A percentile compares a stretch with the other conserved stretches of the same genome.
Evolutionary conservation across 2,113 vertebrate species (phyloP).

Genomic region (Rhinoptilus africanus): DNA sequence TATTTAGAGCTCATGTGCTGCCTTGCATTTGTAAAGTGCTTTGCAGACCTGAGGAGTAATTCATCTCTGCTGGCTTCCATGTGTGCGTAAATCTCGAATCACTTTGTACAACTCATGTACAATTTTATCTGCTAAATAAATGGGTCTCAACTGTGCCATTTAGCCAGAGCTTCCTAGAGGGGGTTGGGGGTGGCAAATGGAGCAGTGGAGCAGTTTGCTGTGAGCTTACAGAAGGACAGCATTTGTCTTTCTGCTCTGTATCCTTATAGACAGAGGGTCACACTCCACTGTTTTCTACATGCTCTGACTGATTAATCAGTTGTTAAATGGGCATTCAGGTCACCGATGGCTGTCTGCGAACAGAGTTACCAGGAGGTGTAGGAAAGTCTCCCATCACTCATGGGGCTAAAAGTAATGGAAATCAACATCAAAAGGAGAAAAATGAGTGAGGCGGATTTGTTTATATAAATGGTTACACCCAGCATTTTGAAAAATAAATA

Average conservation of each 20-base stretch:
- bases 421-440: slow-evolving; percentile 45
- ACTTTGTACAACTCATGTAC: not conserved
- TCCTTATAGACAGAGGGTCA: not conserved
- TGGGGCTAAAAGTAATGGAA: slow-evolving; percentile 6
- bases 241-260: not conserved
- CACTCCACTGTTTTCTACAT: not conserved
- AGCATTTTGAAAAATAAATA: slow-evolving; percentile 48
- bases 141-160: not conserved
- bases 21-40: not conserved
- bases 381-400: not conserved
- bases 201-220: not conserved
- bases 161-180: not conserved
- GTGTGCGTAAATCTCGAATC: not conserved
- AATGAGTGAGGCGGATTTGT: slow-evolving; percentile 24
- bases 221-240: not conserved
- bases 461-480: slow-evolving; percentile 44
- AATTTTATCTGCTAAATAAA: not conserved
- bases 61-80: not conserved
- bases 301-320: not conserved
- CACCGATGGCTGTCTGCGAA: not conserved
- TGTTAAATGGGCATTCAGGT: not conserved
- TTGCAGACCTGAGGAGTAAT: not conserved
- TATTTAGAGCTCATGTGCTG: not conserved
- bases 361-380: not conserved
- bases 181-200: not conserved